Conservation (phyloP, 2,888 invertebrate genomes). For the Lomographa bimaculata region DNA sequence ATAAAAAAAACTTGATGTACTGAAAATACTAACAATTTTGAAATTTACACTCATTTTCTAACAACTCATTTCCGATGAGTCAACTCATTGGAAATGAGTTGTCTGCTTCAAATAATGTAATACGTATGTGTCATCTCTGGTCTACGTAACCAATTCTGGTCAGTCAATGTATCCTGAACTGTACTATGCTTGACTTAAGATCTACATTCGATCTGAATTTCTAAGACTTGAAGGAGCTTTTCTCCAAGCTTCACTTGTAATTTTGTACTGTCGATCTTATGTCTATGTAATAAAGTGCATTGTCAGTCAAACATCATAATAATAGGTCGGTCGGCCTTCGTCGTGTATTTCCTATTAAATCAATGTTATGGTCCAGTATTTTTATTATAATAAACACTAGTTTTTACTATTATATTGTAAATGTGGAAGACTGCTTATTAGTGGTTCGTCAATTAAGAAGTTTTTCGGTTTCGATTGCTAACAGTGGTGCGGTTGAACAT, state of each 20-base stretch:
- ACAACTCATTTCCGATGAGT: no score
- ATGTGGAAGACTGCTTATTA: slow-evolving; percentile 77
- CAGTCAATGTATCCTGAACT: no score
- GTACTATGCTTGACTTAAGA: slow-evolving; percentile 15
- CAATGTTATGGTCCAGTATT: slow-evolving; percentile 80
- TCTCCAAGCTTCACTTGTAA: slow-evolving; percentile 10
- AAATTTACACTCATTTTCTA: no score
- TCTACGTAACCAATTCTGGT: no score
- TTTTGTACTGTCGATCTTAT: slow-evolving; percentile 17
- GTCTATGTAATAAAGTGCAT: slow-evolving; percentile 34
- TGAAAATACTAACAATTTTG: no score
- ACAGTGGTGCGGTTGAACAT: slow-evolving; percentile 35
- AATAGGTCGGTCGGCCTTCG: slow-evolving; percentile 24
- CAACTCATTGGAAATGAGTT: no score
- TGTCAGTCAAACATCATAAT: slow-evolving; percentile 30
- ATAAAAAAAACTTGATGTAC: no score
- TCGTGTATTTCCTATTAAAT: slow-evolving; percentile 72
- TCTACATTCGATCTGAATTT: slow-evolving; percentile 19
- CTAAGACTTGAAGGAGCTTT: slow-evolving; percentile 18
- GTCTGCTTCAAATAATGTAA: no score
- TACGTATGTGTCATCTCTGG: no score
- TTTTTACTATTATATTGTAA: slow-evolving; percentile 56
- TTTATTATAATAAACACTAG: slow-evolving; percentile 62
- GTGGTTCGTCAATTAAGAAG: slow-evolving; percentile 75
- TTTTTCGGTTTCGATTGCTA: slow-evolving; percentile 44